Percentiles rank a stretch among this genome's conserved stretches.
Conservation (phyloP, 2,888 invertebrate genomes). For the Drosophila histrio region DNA sequence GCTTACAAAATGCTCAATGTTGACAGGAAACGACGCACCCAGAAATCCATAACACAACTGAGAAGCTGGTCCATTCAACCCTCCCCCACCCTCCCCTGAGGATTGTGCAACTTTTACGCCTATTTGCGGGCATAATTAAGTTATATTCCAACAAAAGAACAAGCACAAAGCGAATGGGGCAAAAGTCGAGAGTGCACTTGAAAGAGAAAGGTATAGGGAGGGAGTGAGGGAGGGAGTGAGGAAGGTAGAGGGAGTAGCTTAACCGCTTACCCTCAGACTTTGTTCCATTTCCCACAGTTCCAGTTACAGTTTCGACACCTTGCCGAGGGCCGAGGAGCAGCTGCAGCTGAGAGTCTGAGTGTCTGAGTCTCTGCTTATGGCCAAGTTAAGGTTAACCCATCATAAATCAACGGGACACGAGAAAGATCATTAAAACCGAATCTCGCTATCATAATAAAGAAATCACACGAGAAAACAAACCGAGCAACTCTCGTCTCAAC, state of each 20-base stretch:
- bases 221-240: not conserved
- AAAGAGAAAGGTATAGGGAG: conserved; percentile 6
- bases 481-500: conserved; percentile 11
- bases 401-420: conserved; percentile 71
- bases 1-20: conserved; percentile 73
- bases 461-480: conserved; percentile 78
- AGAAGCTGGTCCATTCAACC: conserved; percentile 2
- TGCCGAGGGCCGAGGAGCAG: conserved; percentile 46
- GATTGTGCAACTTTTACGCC: conserved; percentile 77
- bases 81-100: conserved; percentile 27
- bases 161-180: conserved; percentile 37
- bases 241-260: not conserved
- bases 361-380: not conserved
- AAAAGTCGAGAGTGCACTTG: conserved; percentile 71
- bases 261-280: not conserved
- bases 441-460: conserved; percentile 79
- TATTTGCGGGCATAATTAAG: conserved; percentile 77
- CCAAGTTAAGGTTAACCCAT: conserved; percentile 53
- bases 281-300: conserved; percentile 57
- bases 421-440: conserved; percentile 75
- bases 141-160: conserved; percentile 66
- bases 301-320: conserved; percentile 76
- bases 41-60: conserved; percentile 15
- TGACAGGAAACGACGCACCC: conserved; percentile 58
- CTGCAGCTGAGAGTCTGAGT: not conserved